Evolutionary conservation across 2,888 invertebrate genomes (phyloP).

Genomic region (Eubasilissa splendida): DNA sequence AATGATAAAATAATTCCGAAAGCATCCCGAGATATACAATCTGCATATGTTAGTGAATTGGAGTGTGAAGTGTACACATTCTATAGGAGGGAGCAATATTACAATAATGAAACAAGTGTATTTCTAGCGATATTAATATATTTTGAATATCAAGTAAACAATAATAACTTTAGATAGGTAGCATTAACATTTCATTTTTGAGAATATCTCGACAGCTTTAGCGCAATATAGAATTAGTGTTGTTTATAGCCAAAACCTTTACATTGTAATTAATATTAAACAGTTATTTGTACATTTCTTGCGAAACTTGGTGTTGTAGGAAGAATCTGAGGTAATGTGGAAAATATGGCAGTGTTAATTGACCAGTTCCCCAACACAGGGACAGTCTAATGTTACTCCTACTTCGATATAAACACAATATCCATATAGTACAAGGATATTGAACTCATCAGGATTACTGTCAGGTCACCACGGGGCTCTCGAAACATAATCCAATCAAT

Average conservation of each 20-base stretch:
- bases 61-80: neutral
- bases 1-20: too few relatives aligned
- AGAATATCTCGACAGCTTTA: constrained; percentile 48
- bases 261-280: constrained; percentile 43
- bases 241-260: constrained; percentile 26
- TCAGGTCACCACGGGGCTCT: neutral
- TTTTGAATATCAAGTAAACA: constrained; percentile 53
- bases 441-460: neutral
- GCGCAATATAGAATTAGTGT: constrained; percentile 45
- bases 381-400: constrained; percentile 23
- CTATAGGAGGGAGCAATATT: neutral
- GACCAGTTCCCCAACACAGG: constrained; percentile 15
- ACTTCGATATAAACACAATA: constrained; percentile 9
- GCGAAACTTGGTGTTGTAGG: constrained; percentile 51
- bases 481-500: neutral
- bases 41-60: too few relatives aligned
- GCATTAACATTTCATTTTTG: constrained; percentile 49
- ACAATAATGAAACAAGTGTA: constrained; percentile 33
- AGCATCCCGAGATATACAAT: too few relatives aligned
- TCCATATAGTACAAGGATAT: neutral
- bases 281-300: constrained; percentile 47
- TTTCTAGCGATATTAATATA: constrained; percentile 55
- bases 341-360: constrained; percentile 50
- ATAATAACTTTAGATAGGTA: constrained; percentile 53
- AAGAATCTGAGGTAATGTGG: constrained; percentile 49